Percentiles rank a stretch among this genome's conserved stretches.
phyloP scores from a whole-genome alignment of 2,797 vertebrate genomes.

The Saxicola maurus region DNA sequence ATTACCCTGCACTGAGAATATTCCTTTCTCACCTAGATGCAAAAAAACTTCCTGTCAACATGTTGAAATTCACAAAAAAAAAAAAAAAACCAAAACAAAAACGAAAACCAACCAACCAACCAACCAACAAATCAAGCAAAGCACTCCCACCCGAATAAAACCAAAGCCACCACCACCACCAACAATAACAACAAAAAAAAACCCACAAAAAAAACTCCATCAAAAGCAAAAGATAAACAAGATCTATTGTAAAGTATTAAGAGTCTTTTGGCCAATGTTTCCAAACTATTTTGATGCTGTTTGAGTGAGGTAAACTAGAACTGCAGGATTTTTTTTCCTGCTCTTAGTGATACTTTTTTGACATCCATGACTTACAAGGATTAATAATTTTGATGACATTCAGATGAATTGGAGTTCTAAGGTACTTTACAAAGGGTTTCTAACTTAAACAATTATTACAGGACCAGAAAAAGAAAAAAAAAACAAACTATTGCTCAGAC shows the following conservation, averaged over 20 bases:
- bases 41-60: neutral
- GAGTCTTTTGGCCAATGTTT: neutral
- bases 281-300: neutral
- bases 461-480: neutral
- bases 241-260: neutral
- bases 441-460: neutral
- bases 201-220: too few relatives aligned
- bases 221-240: neutral
- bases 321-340: neutral
- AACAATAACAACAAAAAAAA: neutral
- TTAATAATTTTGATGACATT: neutral
- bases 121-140: neutral
- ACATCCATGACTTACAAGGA: neutral
- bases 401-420: neutral
- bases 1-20: neutral
- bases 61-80: neutral
- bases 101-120: neutral
- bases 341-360: neutral
- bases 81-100: neutral
- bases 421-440: neutral
- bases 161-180: accelerated
- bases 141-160: accelerated
- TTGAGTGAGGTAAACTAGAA: neutral
- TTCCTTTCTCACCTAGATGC: neutral
- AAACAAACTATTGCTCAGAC: neutral